Percentiles rank a stretch among this genome's conserved stretches.
phyloP scores from a whole-genome alignment of 2,888 invertebrate genomes.

The Didymodactylos carnosus region DNA sequence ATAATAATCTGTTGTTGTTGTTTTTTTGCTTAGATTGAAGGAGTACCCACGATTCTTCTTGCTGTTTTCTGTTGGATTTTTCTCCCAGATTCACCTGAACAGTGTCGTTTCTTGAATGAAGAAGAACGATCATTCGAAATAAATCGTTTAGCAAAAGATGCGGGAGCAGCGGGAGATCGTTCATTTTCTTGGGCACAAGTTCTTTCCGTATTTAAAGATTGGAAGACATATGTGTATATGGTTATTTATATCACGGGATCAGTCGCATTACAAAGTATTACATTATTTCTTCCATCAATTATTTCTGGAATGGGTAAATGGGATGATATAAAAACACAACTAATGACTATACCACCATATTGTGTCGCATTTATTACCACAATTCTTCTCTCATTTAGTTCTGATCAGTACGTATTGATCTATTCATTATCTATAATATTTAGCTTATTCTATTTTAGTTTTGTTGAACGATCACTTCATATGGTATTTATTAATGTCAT shows the following conservation, averaged over 20 bases:
- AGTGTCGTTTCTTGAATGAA: neutral
- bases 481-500: neutral
- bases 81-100: neutral
- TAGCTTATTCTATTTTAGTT: neutral
- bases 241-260: neutral
- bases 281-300: neutral
- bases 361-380: neutral
- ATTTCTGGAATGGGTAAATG: neutral
- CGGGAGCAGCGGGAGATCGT: neutral
- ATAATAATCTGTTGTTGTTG: neutral
- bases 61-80: neutral
- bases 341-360: neutral
- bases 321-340: neutral
- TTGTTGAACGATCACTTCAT: neutral
- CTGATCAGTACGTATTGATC: neutral
- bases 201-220: neutral
- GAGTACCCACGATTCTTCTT: neutral
- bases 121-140: neutral
- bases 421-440: neutral
- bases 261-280: neutral
- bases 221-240: neutral
- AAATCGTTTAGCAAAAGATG: neutral
- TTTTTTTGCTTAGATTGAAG: neutral
- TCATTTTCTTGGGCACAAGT: neutral
- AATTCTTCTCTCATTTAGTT: neutral